Conservation (phyloP, 1,140 invertebrate genomes). For the Magallana ariakensis region DNA sequence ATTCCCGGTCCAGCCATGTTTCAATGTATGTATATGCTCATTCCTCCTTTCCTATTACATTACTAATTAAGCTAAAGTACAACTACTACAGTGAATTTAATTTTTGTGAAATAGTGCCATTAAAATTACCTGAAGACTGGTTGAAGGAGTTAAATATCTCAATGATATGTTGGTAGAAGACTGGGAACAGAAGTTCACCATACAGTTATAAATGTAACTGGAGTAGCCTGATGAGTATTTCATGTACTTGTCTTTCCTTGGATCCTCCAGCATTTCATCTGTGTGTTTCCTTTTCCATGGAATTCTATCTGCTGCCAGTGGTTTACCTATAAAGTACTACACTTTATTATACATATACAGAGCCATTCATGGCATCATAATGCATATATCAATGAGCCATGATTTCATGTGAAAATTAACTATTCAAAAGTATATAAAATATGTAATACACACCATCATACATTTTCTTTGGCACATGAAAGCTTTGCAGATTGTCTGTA, state of each 20-base stretch:
- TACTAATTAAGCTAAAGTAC: too few species aligned
- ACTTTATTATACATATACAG: too few species aligned
- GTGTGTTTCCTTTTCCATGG: background rate
- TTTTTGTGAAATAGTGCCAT: too few species aligned
- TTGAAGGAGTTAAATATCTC: background rate
- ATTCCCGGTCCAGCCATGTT: too few species aligned
- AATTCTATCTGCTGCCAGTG: background rate
- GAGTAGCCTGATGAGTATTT: background rate
- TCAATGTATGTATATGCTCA: too few species aligned
- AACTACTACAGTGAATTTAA: too few species aligned
- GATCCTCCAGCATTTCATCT: background rate
- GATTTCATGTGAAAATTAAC: too few species aligned
- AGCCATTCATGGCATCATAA: too few species aligned
- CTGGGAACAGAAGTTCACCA: background rate
- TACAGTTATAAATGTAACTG: background rate
- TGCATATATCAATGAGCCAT: too few species aligned
- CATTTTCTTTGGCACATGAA: slow-evolving; percentile 38
- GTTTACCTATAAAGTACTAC: background rate
- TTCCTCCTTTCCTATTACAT: too few species aligned
- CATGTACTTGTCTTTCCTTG: background rate
- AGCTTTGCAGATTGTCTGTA: slow-evolving; percentile 50
- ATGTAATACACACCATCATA: background rate
- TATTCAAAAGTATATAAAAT: too few species aligned
- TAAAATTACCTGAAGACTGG: background rate
- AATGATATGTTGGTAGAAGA: background rate